Evolutionary conservation across 37 sponge, comb jelly and placozoan genomes (phyloP).

Genomic region (Hormiphora californensis): DNA sequence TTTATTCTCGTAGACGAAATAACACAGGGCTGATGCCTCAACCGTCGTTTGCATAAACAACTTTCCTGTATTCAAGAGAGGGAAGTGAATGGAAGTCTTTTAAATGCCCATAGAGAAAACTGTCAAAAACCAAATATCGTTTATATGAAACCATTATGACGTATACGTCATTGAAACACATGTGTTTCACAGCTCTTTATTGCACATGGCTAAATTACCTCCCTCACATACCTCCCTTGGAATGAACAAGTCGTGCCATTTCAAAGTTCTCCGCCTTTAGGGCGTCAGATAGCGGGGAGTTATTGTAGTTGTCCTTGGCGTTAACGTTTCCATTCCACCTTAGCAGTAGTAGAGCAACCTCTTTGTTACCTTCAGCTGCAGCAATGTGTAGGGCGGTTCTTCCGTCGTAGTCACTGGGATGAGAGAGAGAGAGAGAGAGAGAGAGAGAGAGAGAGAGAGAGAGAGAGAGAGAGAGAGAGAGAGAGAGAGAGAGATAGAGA

Average conservation of each 20-base stretch:
- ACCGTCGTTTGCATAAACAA: not conserved
- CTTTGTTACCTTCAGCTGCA: constrained; percentile 57
- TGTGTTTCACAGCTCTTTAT: not conserved
- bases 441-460: no score
- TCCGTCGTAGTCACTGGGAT: constrained; percentile 57
- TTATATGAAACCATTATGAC: not conserved
- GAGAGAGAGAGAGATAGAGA: no score
- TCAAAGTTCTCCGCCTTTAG: not conserved
- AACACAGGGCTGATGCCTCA: not conserved
- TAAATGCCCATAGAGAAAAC: not conserved
- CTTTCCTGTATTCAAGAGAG: not conserved
- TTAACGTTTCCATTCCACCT: constrained; percentile 35
- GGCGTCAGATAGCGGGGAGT: constrained; percentile 25
- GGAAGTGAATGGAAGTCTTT: not conserved
- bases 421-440: no score
- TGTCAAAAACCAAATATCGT: not conserved
- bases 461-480: no score
- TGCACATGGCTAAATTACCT: not conserved
- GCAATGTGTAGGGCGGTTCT: constrained; percentile 65
- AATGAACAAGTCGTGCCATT: not conserved
- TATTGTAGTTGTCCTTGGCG: not conserved
- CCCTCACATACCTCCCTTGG: not conserved
- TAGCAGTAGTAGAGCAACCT: constrained; percentile 51
- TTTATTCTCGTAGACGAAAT: not conserved
- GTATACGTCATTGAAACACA: not conserved